Evolutionary conservation across 2,888 invertebrate species (phyloP), one percentile per base, ranked within the genome.

Genomic region (Drosophila leonis): DNA sequence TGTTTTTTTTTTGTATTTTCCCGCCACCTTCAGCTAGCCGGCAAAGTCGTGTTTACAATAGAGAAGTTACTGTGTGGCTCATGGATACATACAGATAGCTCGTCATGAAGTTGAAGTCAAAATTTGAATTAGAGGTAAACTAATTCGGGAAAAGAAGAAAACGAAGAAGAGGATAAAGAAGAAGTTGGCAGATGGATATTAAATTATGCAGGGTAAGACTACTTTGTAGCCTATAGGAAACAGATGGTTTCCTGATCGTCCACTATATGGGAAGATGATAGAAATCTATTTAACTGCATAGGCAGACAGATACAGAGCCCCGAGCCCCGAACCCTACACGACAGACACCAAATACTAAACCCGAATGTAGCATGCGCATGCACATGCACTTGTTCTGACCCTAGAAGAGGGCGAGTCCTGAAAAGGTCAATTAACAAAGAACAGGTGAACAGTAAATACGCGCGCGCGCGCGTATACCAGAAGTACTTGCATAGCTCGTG

Each of bases 361-460:
- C 1, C n/a, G 15, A 52, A 52, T 35, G 33, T 33, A 20, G 7
- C 24, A 24, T 48, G 41, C 70, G 67, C 39, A 29, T 49, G 48
- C 72, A 75, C 44, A 48, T 55, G 54, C 63, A 77, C 80, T 70
- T 65, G 76, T 55, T 62, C 61, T 75, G 83, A 83, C 75, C 72
- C 63, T 63, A 67, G 62, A 42, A 69, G 54, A 68, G 69, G 63
- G 48, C 55, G 59, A 65, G 55, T 57, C 64, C 52, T 52, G 48
- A 84, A 84, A 89, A 89, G 88, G 84, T 89, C 83, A 90, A 88
- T 90, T 88, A 88, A 78, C 76, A 88, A 88, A 52, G 35, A 52
- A 52, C 86, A 90, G 86, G 86, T 90, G 90, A 85, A 72, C 65
- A 55, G 65, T 59, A 31, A 7, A 4, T 29, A 18, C 52, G 75